Conservation (phyloP, 2,888 invertebrate genomes). For the Mycogona germanica region DNA sequence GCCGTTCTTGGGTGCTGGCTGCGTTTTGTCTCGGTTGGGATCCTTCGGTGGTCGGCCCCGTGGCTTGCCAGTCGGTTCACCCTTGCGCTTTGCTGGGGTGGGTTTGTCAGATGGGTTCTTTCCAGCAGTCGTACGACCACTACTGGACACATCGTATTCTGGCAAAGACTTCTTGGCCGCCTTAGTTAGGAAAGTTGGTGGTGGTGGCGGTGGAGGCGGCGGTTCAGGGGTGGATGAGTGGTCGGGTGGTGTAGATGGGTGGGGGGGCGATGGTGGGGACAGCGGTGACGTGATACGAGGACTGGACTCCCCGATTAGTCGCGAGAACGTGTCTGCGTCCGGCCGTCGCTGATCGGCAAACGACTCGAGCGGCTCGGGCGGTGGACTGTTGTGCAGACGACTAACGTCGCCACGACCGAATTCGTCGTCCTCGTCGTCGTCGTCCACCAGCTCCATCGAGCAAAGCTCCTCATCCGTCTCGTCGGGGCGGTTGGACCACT, state of each 20-base stretch:
- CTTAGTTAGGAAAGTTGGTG: neutral
- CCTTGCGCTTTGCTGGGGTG: too few species aligned
- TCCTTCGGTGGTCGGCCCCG: too few species aligned
- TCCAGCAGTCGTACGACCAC: too few species aligned
- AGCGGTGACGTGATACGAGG: too few species aligned
- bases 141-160: too few species aligned
- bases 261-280: neutral
- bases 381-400: neutral
- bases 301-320: too few species aligned
- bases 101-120: too few species aligned
- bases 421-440: constrained; percentile 1
- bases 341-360: neutral
- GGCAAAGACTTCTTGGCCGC: neutral
- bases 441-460: too few species aligned
- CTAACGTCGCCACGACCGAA: neutral
- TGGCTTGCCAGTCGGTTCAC: too few species aligned
- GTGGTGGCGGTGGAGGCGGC: neutral
- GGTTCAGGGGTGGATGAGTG: too few species aligned
- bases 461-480: neutral
- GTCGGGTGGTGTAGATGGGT: neutral
- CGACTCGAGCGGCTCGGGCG: neutral
- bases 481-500: neutral
- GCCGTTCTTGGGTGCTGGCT: too few species aligned
- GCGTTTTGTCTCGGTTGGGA: too few species aligned
- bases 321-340: neutral